phyloP scores from a whole-genome alignment of 2,888 invertebrate species.

The Tolmerus cingulatus region DNA sequence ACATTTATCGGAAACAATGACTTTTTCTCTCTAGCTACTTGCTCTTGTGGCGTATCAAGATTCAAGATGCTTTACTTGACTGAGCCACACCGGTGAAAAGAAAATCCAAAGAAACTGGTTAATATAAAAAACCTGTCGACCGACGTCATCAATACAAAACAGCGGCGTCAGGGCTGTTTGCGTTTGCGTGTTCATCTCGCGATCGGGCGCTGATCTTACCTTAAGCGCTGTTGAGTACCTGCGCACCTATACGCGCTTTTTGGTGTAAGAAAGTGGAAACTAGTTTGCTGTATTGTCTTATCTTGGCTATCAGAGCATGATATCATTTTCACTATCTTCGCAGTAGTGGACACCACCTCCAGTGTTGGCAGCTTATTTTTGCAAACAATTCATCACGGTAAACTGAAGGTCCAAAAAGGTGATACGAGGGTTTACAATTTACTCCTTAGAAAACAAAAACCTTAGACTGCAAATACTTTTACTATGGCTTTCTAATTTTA shows the following conservation, averaged over 20 bases:
- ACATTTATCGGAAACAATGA: conserved; percentile 33
- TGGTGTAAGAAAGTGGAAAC: not conserved
- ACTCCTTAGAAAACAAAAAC: no score
- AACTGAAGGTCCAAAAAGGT: not conserved
- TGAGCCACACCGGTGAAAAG: not conserved
- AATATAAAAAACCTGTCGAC: not conserved
- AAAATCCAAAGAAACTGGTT: not conserved
- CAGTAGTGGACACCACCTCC: not conserved
- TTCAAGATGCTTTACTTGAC: not conserved
- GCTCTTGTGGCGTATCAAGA: not conserved
- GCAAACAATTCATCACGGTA: not conserved
- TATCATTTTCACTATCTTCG: not conserved
- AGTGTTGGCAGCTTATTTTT: not conserved
- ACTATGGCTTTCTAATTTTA: no score
- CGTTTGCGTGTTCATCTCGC: not conserved
- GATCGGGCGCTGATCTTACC: not conserved
- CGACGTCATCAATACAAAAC: conserved; percentile 3
- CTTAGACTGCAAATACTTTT: no score
- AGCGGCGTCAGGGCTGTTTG: conserved; percentile 2
- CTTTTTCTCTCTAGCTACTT: not conserved
- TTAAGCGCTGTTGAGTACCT: not conserved
- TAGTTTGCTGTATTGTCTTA: not conserved
- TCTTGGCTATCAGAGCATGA: not conserved
- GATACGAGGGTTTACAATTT: no score
- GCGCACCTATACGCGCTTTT: not conserved